phyloP scores from a whole-genome alignment of 1,140 invertebrate genomes.

The Archegozetes longisetosus region DNA sequence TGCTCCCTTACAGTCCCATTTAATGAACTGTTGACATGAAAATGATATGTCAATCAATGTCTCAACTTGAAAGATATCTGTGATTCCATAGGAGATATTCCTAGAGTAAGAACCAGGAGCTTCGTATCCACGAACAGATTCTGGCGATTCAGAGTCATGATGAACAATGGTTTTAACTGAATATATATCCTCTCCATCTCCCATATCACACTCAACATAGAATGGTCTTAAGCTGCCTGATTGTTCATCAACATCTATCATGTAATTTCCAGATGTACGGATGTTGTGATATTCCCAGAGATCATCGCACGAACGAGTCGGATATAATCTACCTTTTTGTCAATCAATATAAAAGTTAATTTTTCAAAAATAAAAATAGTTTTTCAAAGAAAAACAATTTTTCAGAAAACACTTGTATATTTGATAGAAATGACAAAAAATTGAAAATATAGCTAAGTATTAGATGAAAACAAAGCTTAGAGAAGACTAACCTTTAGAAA shows the following conservation, averaged over 20 bases:
- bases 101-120: conserved; percentile 19
- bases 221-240: conserved; percentile 12
- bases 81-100: conserved; percentile 19
- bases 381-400: too few species aligned
- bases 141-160: conserved; percentile 20
- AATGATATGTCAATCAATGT: conserved; percentile 21
- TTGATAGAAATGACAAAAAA: too few species aligned
- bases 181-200: conserved; percentile 15
- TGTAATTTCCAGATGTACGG: conserved; percentile 15
- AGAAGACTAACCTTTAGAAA: too few species aligned
- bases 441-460: too few species aligned
- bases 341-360: too few species aligned
- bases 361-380: too few species aligned
- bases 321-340: too few species aligned
- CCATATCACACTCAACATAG: conserved; percentile 19
- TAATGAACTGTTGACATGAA: conserved; percentile 24
- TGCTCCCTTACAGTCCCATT: conserved; percentile 22
- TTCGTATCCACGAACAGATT: conserved; percentile 19
- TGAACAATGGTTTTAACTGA: conserved; percentile 21
- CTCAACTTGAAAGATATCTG: conserved; percentile 16
- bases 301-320: conserved; percentile 18
- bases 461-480: too few species aligned
- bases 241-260: conserved; percentile 20
- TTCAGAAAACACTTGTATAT: too few species aligned
- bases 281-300: conserved; percentile 17